phyloP scores from a whole-genome alignment of 2,888 invertebrate species.

The Halocaridina rubra region DNA sequence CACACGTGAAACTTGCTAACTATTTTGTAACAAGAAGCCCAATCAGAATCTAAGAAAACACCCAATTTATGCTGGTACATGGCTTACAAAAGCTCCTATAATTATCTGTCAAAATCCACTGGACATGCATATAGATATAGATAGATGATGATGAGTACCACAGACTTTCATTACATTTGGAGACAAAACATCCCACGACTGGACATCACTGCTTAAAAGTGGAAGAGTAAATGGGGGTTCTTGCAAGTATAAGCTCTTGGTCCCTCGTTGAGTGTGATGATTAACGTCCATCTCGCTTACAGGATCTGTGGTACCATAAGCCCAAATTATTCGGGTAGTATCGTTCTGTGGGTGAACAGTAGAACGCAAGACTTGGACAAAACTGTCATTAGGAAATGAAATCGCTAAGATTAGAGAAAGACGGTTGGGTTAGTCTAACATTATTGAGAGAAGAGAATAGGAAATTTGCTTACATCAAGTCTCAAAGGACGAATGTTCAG shows the following conservation, averaged over 20 bases:
- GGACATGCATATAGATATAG: too few species aligned
- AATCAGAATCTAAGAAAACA: too few species aligned
- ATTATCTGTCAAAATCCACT: too few species aligned
- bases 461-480: too few species aligned
- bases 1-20: not conserved
- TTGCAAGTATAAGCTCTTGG: slow-evolving; percentile 33
- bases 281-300: not conserved
- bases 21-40: not conserved
- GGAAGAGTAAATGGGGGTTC: slow-evolving; percentile 28
- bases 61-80: too few species aligned
- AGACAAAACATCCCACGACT: slow-evolving; percentile 64
- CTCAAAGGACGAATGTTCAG: not conserved
- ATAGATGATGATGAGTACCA: too few species aligned
- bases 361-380: not conserved
- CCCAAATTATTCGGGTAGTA: slow-evolving; percentile 6
- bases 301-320: not conserved
- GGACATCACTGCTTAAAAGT: slow-evolving; percentile 36
- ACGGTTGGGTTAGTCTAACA: too few species aligned
- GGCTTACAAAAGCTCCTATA: not conserved
- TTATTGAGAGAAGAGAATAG: too few species aligned
- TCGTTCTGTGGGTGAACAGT: not conserved
- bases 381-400: not conserved
- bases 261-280: not conserved
- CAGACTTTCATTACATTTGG: slow-evolving; percentile 63
- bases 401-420: too few species aligned